Conservation (phyloP, 2,113 vertebrate species). For the Hippotragus niger region DNA sequence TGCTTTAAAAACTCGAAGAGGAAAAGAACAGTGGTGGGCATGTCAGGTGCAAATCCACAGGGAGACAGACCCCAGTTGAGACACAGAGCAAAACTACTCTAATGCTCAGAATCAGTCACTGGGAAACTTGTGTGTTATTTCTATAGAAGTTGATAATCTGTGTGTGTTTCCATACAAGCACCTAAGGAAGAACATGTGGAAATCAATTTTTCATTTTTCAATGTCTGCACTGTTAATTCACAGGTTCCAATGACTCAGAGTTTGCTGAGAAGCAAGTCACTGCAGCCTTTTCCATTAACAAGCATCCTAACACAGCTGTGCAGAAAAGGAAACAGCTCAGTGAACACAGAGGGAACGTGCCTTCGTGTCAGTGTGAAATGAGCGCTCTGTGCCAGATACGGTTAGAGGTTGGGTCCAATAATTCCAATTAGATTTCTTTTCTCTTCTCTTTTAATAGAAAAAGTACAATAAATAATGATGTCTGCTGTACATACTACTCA, state of each 20-base stretch:
- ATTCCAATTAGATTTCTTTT: too few species aligned
- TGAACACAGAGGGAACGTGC: background rate
- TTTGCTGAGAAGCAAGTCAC: background rate
- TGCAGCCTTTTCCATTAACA: accelerated
- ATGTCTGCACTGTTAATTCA: background rate
- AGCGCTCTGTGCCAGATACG: background rate
- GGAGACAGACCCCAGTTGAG: background rate
- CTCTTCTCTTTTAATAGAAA: background rate
- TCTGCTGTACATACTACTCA: background rate
- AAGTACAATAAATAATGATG: too few species aligned
- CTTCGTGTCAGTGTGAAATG: accelerated
- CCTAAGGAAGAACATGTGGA: background rate
- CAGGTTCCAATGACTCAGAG: background rate
- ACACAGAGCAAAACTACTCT: background rate
- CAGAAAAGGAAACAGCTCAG: background rate
- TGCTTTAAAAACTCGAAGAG: background rate
- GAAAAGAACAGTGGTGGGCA: background rate
- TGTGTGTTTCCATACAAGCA: background rate
- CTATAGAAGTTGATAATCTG: background rate
- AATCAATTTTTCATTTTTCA: background rate
- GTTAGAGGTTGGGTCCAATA: accelerated
- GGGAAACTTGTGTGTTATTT: background rate
- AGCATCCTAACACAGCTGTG: accelerated
- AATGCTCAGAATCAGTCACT: background rate
- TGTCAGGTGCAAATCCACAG: accelerated